Conservation (phyloP, 1,140 invertebrate genomes). For the Sitodiplosis mosellana region DNA sequence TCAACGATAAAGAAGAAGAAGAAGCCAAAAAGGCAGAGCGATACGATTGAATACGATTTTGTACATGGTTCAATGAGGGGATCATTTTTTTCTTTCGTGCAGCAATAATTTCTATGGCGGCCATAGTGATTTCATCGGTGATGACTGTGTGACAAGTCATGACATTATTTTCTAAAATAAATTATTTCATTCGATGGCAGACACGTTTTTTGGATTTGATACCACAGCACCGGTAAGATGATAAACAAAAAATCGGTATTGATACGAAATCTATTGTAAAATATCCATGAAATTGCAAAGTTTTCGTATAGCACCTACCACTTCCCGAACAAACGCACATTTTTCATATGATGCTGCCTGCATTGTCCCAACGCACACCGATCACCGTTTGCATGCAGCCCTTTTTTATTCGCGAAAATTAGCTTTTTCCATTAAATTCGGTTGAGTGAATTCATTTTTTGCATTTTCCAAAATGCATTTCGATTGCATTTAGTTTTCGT, state of each 20-base stretch:
- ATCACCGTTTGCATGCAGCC: background rate
- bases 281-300: background rate
- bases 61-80: no score
- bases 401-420: background rate
- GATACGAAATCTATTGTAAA: background rate
- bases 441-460: no score
- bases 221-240: slow-evolving; percentile 47
- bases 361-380: background rate
- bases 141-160: slow-evolving; percentile 34
- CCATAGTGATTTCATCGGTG: slow-evolving; percentile 23
- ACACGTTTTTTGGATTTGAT: slow-evolving; percentile 66
- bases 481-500: no score
- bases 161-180: slow-evolving; percentile 39
- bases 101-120: no score
- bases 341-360: background rate
- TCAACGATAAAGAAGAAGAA: no score
- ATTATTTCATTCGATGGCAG: slow-evolving; percentile 56
- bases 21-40: no score
- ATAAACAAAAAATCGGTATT: background rate
- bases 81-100: no score
- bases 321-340: background rate
- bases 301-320: slow-evolving; percentile 2
- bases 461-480: no score
- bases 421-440: no score
- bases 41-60: no score